Percentiles rank a stretch among this genome's conserved stretches.
These are phyloP conservation scores for Hermaeophaga mercurialis DNA, from an alignment of 2,888 invertebrate species.

Conservation along the genomic window DNA sequence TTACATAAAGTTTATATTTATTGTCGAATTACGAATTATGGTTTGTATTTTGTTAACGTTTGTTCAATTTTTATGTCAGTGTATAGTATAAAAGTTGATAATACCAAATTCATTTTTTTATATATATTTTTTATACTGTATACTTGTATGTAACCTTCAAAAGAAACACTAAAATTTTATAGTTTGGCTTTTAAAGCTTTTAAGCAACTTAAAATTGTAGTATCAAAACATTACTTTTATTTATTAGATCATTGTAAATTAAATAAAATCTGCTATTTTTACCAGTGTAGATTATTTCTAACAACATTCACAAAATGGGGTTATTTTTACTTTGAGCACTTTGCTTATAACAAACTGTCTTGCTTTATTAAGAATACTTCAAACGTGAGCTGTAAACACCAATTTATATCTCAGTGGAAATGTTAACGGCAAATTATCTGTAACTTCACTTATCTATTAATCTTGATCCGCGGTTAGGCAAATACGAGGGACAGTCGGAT, in stretches of 20 bases:
- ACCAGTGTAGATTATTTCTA: neutral
- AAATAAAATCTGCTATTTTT: conserved; percentile 19
- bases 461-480: too few species aligned
- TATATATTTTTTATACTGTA: neutral
- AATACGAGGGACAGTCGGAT: too few species aligned
- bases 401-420: too few species aligned
- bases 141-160: neutral
- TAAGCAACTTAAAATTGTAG: neutral
- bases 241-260: conserved; percentile 20
- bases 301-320: too few species aligned
- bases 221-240: conserved; percentile 12
- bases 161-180: neutral
- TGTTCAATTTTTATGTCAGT: neutral
- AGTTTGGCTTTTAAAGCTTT: conserved; percentile 5
- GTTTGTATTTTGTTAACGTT: conserved; percentile 3
- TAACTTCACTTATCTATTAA: too few species aligned
- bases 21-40: neutral
- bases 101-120: neutral
- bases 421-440: too few species aligned
- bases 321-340: too few species aligned
- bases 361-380: too few species aligned
- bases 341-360: too few species aligned
- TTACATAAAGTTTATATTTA: neutral
- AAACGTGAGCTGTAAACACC: too few species aligned
- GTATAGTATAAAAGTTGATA: neutral